Evolutionary conservation across 2,888 invertebrate genomes (phyloP).

Genomic region (Alitta virens): DNA sequence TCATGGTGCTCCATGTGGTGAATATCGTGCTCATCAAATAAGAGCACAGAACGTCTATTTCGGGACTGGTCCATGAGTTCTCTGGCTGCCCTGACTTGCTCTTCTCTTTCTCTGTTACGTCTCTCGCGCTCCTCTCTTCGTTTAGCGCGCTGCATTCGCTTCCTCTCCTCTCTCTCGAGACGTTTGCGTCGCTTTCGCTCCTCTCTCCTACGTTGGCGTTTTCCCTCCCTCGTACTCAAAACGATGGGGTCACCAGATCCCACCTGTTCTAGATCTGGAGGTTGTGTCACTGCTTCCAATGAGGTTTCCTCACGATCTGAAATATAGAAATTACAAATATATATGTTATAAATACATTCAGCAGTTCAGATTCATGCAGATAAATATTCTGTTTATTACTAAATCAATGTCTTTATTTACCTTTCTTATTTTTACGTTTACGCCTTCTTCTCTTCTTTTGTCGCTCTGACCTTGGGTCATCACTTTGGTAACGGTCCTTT

Average conservation of each 20-base stretch:
- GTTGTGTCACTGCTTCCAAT: no score
- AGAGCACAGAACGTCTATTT: constrained; percentile 12
- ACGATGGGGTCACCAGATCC: no score
- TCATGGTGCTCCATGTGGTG: constrained; percentile 32
- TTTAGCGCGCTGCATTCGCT: background rate
- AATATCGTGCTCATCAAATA: constrained; percentile 29
- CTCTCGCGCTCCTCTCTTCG: background rate
- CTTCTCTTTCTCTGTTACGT: background rate
- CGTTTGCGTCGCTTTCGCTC: background rate
- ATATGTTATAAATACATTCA: no score
- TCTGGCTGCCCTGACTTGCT: no score
- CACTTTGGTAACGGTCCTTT: background rate
- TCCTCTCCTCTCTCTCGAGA: background rate
- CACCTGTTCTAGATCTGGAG: no score
- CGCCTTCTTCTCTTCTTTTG: constrained; percentile 1
- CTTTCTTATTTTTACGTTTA: background rate
- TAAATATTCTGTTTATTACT: no score
- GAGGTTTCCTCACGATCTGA: no score
- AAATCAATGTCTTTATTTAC: no score
- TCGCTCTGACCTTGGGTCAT: background rate
- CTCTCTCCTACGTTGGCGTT: no score
- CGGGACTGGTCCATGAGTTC: no score
- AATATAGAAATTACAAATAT: background rate
- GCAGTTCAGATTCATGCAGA: no score
- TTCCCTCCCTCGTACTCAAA: no score